Evolutionary conservation across 2,113 vertebrate species (phyloP).

Genomic region (Lipotes vexillifer): DNA sequence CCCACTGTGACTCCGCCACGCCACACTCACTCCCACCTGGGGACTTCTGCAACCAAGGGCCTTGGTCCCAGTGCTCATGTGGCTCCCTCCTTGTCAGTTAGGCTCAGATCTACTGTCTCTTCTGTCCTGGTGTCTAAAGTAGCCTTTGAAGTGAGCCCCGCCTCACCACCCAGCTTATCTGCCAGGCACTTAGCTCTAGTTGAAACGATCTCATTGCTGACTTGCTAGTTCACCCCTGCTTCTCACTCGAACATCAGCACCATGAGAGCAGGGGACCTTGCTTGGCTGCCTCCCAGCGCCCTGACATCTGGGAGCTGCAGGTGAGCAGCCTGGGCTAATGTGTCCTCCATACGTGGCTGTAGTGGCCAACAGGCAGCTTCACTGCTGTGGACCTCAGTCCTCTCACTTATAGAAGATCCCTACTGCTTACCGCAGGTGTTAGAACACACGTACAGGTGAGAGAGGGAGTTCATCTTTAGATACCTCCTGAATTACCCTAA

Average conservation of each 20-base stretch:
- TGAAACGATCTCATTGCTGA: not conserved
- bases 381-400: accelerated
- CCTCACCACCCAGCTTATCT: too few relatives aligned
- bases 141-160: accelerated
- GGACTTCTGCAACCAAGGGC: too few relatives aligned
- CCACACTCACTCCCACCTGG: not conserved
- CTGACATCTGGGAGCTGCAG: accelerated
- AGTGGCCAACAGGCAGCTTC: accelerated
- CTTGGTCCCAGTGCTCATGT: accelerated
- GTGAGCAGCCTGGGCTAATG: accelerated
- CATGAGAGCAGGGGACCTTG: not conserved
- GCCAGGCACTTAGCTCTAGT: not conserved
- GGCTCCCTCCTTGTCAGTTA: accelerated
- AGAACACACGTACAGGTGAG: accelerated
- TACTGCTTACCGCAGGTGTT: not conserved
- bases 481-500: not conserved
- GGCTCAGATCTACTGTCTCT: not conserved
- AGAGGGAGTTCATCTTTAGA: accelerated
- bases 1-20: accelerated
- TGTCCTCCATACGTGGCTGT: accelerated
- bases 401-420: accelerated
- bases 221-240: not conserved
- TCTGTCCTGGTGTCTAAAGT: not conserved
- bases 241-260: not conserved
- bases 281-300: accelerated